These are phyloP conservation scores for Phrynocephalus versicolor DNA, from an alignment of 2,113 vertebrate genomes.

Conservation along the genomic window DNA sequence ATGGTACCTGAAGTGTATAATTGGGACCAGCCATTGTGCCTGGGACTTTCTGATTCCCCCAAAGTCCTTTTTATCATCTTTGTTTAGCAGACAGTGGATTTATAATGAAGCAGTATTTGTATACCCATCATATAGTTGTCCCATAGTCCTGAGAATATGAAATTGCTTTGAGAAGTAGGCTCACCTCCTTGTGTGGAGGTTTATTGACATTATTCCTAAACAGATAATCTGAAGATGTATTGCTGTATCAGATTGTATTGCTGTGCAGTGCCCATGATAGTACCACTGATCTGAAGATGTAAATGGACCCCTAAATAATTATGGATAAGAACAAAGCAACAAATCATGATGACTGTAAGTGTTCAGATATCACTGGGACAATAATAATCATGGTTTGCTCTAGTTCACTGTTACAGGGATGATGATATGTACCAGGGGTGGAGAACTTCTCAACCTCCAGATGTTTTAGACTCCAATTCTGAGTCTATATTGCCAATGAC, in stretches of 20 bases:
- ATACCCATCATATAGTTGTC: background rate
- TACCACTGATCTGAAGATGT: background rate
- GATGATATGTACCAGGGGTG: no score
- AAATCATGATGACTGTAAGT: no score
- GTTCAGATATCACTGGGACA: no score
- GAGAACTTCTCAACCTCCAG: no score
- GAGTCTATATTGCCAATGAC: no score
- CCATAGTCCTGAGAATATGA: background rate
- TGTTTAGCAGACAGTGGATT: no score
- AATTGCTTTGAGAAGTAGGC: background rate
- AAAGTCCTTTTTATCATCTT: no score
- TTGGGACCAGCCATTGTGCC: background rate
- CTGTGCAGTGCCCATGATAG: background rate
- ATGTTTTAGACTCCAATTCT: no score
- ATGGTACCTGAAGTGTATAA: background rate
- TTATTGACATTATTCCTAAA: no score
- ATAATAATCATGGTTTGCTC: no score
- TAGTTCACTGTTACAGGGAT: no score
- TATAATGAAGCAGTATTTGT: background rate
- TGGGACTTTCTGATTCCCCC: no score
- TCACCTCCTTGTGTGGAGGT: background rate
- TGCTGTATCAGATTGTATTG: background rate
- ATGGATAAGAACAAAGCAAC: background rate
- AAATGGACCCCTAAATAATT: background rate
- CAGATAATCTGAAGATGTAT: background rate